Percentiles rank a stretch among this genome's conserved stretches.
Evolutionary conservation across 2,888 invertebrate genomes (phyloP).

Genomic region (Thyatira batis): DNA sequence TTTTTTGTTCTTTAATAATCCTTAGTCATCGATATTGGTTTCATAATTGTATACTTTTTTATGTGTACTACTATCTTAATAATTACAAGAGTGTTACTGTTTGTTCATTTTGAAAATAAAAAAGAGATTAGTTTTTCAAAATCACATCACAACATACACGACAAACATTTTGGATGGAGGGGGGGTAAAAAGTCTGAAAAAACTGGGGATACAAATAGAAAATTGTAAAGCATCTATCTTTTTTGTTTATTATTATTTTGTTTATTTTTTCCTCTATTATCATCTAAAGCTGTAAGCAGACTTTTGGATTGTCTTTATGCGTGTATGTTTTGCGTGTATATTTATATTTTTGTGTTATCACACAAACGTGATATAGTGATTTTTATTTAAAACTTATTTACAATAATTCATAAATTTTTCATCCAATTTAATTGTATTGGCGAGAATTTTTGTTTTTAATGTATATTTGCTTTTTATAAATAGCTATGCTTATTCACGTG

Average conservation of each 20-base stretch:
- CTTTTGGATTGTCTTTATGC: constrained; percentile 13
- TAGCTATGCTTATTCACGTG: too few relatives aligned
- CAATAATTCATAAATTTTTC: not conserved
- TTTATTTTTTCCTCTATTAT: not conserved
- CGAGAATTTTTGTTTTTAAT: not conserved
- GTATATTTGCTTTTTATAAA: too few relatives aligned
- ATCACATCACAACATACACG: constrained; percentile 7
- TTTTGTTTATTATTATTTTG: not conserved
- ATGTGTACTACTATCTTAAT: too few relatives aligned
- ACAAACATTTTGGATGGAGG: constrained; percentile 11
- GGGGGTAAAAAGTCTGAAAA: not conserved
- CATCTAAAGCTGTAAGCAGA: constrained; percentile 26
- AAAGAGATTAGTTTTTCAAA: constrained; percentile 3
- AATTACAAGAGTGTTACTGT: too few relatives aligned
- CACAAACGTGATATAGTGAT: not conserved
- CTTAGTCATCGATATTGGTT: too few relatives aligned
- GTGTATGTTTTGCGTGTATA: constrained; percentile 5
- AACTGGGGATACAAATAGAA: not conserved
- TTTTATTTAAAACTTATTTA: not conserved
- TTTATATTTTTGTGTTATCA: not conserved
- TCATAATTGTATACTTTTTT: too few relatives aligned
- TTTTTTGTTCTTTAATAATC: too few relatives aligned
- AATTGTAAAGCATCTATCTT: not conserved
- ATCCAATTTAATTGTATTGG: not conserved
- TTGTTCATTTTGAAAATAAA: too few relatives aligned